Percentiles rank a stretch among this genome's conserved stretches.
phyloP scores from a whole-genome alignment of 2,113 vertebrate genomes.

The Psilopogon haemacephalus region DNA sequence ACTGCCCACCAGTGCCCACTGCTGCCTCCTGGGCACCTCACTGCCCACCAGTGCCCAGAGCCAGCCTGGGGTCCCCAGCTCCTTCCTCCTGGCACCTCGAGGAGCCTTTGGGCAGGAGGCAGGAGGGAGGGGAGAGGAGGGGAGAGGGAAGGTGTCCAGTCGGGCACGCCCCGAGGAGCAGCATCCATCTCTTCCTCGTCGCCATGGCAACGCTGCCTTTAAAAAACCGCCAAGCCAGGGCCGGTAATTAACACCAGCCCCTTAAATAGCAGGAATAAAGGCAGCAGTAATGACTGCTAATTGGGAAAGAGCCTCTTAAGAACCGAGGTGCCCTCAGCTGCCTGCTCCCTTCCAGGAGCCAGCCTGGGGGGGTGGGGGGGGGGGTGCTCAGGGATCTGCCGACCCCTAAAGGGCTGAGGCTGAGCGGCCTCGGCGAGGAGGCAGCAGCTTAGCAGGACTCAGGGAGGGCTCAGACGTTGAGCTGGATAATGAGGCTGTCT shows the following conservation, averaged over 20 bases:
- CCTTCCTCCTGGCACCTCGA: no score
- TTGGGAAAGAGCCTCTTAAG: neutral
- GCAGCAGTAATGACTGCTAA: slow-evolving; percentile 4
- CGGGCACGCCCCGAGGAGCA: neutral
- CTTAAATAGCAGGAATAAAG: slow-evolving; percentile 36
- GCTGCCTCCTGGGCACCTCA: no score
- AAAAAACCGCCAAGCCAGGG: slow-evolving; percentile 41
- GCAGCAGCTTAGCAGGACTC: slow-evolving; percentile 42
- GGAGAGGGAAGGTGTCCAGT: neutral
- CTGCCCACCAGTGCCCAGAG: no score
- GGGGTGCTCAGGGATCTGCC: neutral
- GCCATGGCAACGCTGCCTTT: slow-evolving; percentile 33
- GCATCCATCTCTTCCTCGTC: neutral
- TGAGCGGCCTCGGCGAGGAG: neutral
- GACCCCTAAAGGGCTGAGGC: neutral
- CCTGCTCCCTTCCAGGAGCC: fast-evolving
- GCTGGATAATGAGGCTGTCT: slow-evolving; percentile 65
- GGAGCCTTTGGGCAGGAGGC: neutral
- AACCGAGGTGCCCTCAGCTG: fast-evolving
- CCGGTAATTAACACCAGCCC: neutral
- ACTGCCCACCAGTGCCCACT: no score
- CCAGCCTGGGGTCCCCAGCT: no score
- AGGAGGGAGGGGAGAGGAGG: no score
- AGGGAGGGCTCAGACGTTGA: slow-evolving; percentile 51
- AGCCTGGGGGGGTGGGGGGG: neutral